Conservation (phyloP, 1,140 invertebrate genomes). For the Aphidius gifuensis region DNA sequence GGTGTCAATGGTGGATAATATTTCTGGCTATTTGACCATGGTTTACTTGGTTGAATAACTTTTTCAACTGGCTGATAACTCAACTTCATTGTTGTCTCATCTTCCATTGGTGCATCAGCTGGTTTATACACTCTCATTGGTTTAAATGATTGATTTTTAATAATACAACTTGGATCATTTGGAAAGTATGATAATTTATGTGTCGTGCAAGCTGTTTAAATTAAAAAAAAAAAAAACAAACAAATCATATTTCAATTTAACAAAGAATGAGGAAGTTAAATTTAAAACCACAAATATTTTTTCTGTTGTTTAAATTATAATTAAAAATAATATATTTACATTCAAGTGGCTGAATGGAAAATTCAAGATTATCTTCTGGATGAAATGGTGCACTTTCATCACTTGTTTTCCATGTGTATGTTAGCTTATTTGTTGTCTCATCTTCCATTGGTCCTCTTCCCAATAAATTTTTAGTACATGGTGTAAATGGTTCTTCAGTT, state of each 20-base stretch:
- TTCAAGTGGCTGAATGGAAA: constrained; percentile 35
- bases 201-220: constrained; percentile 42
- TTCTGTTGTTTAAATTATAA: neutral
- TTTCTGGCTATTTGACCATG: constrained; percentile 28
- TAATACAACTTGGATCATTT: constrained; percentile 30
- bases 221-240: neutral
- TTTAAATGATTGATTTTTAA: constrained; percentile 37
- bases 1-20: constrained; percentile 35
- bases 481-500: constrained; percentile 34
- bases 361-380: constrained; percentile 34
- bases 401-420: constrained; percentile 55
- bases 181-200: constrained; percentile 45
- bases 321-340: constrained; percentile 29
- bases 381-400: constrained; percentile 8
- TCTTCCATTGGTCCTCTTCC: constrained; percentile 67
- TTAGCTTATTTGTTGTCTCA: constrained; percentile 68
- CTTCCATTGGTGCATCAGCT: constrained; percentile 57
- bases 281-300: neutral
- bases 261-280: neutral
- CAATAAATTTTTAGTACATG: constrained; percentile 35
- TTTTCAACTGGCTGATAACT: constrained; percentile 45
- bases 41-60: constrained; percentile 29
- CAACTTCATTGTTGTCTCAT: constrained; percentile 44
- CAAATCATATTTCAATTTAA: neutral
- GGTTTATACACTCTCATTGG: constrained; percentile 44